phyloP scores from a whole-genome alignment of 2,113 vertebrate genomes.

The Corythornis vintsioides region DNA sequence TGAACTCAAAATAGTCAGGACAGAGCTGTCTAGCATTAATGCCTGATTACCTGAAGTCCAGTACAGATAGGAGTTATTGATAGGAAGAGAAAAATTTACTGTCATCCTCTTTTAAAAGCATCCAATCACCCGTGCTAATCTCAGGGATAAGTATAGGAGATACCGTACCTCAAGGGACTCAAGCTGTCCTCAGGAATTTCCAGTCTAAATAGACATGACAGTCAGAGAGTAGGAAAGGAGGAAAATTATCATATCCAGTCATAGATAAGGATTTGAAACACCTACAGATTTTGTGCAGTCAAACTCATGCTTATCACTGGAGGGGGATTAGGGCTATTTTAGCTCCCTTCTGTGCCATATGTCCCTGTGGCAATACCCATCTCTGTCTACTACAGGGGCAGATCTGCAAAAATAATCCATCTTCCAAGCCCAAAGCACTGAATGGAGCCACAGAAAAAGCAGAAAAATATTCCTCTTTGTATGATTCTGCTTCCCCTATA shows the following conservation, averaged over 20 bases:
- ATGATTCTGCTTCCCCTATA: neutral
- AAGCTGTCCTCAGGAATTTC: conserved; percentile 9
- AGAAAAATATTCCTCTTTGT: neutral
- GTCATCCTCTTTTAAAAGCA: neutral
- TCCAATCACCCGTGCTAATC: neutral
- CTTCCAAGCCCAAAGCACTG: neutral
- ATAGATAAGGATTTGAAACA: neutral
- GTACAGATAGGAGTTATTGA: neutral
- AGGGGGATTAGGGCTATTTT: neutral
- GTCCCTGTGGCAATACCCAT: neutral
- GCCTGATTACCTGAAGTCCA: neutral
- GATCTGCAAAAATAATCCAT: neutral
- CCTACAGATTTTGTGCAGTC: neutral
- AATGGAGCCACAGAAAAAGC: neutral
- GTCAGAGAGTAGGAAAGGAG: neutral
- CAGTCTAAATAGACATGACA: neutral
- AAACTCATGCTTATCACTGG: neutral
- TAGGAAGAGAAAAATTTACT: neutral
- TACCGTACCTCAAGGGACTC: neutral
- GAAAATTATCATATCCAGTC: neutral
- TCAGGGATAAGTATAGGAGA: neutral
- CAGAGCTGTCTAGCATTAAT: neutral
- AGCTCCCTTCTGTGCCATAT: neutral
- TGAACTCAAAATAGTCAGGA: neutral
- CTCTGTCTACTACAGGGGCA: neutral